These are phyloP conservation scores for Didymodactylos carnosus DNA, from an alignment of 2,888 invertebrate genomes.

Conservation along the genomic window DNA sequence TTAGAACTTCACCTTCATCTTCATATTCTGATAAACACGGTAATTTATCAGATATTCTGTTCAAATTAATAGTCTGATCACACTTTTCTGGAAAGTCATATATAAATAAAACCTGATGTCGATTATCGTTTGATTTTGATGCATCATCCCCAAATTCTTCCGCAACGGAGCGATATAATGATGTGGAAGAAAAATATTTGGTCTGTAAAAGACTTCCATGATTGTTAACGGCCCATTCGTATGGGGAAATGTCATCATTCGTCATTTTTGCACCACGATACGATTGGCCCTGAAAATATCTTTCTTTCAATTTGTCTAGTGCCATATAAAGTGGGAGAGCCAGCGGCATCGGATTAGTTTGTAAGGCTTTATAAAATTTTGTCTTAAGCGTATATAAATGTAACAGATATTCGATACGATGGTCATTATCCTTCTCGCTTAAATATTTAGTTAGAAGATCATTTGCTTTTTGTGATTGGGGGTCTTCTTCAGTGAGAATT, in stretches of 20 bases:
- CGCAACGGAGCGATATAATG: not conserved
- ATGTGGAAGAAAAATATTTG: not conserved
- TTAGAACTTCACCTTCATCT: not conserved
- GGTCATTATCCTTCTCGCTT: too few species aligned
- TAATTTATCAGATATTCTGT: not conserved
- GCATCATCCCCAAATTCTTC: not conserved
- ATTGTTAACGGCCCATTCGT: not conserved
- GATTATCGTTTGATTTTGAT: not conserved
- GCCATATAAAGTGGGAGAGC: not conserved
- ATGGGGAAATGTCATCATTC: not conserved
- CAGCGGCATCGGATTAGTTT: not conserved
- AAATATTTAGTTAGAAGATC: not conserved
- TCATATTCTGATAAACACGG: not conserved
- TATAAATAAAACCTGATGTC: not conserved
- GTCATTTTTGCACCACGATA: not conserved
- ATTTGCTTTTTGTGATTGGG: not conserved
- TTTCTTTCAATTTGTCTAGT: not conserved
- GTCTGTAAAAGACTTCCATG: not conserved
- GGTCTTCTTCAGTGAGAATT: not conserved
- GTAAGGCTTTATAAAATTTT: not conserved
- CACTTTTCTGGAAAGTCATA: not conserved
- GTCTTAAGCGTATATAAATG: not conserved
- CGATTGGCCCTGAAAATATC: not conserved
- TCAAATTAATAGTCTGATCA: not conserved
- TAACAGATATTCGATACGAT: not conserved